Evolutionary conservation across 2,888 invertebrate species (phyloP), one percentile per base, ranked within the genome.

Genomic region (Hedychridium roseum): DNA sequence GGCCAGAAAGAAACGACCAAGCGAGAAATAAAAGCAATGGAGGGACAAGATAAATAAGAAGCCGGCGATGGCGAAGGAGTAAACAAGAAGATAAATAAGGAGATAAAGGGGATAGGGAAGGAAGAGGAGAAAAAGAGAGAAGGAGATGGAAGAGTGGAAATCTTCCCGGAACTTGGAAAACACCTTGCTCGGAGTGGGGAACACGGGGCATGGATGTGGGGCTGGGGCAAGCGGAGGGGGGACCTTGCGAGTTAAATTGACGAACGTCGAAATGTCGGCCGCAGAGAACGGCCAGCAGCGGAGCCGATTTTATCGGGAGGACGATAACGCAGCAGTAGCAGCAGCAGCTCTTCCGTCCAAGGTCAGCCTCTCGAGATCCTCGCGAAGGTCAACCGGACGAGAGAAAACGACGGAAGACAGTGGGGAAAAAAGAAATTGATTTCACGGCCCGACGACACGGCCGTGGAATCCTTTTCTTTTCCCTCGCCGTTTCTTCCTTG

Each of bases 301-400:
- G 15, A 43, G 16, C 40, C 38, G 44, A 28, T 51, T 56, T 55
- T 43, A 43, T 50, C 48, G 49, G n/a, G n/a, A 51, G 30, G 51
- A 56, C 46, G 49, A 57, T 50, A n/a, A n/a, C n/a, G n/a, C n/a
- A n/a, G n/a, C n/a, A n/a, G n/a, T n/a, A n/a, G n/a, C n/a, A n/a
- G n/a, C n/a, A n/a, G 52, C 52, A 50, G 50, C 52, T 51, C 49
- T 3, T 53, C 53, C 57, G 57, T 57, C 57, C 57, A 53, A 57
- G 50, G 57, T 41, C 57, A 43, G 45, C 57, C 43, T 53, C 47
- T 51, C 45, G 14, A 21, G 26, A 15, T 15, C 44, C 50, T 43
- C 37, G 27, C 34, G 50, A 53, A 58, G 57, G 57, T 49, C 53
- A 45, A 50, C 50, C 16, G 38, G 50, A 23, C 43, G 55, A 43